Evolutionary conservation across 2,797 vertebrate genomes (phyloP), one percentile per base, ranked within the genome.

Genomic region (Pitangus sulphuratus): DNA sequence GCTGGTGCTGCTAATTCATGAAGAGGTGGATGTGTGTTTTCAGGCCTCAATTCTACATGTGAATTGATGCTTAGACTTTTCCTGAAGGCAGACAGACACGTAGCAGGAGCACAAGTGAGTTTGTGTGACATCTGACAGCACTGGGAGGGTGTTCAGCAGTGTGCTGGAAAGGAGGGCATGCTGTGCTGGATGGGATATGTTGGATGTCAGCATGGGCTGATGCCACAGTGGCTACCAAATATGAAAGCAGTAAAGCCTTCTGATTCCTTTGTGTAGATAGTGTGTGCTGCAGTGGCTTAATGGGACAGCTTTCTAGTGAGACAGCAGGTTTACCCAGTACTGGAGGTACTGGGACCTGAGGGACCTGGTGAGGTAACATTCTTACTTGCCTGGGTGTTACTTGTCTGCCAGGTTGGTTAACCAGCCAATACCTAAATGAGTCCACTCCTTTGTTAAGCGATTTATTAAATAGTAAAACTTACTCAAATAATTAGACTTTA

Each of bases 381-480:
- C 20, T 54, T 18, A 3, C 26, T 78, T 93, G 33, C 33, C 62
- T 51, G 68, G 56, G 3, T 87, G 24, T 48, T 74, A 30, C 25
- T 74, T 42, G 24, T 64, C 93, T 91, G 78, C 40, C 48, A 78
- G 79, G 19, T 80, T n/a, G 69, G 50, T 93, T 89, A 87, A 74
- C 47, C 57, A 80, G 87, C 80, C 48, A 85, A 11, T 77, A 35
- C 7, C 40, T 85, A 77, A 89, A 92, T 50, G 48, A 91, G 42
- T 60, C 91, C n/a, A 48, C 6, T 89, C n/a, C 37, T 93, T 93
- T 90, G 64, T 93, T 64, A 77, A 89, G 79, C 48, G 21, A 89
- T 87, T 71, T 87, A 61, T 64, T 95, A 91, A 92, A 77, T 11
- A 68, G 22, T 76, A 40, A 94, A 53, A 42, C 83, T 83, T 91